Base-by-base conservation (phyloP, 2,113 vertebrate genomes). In the Phodopus roborovskii region DNA sequence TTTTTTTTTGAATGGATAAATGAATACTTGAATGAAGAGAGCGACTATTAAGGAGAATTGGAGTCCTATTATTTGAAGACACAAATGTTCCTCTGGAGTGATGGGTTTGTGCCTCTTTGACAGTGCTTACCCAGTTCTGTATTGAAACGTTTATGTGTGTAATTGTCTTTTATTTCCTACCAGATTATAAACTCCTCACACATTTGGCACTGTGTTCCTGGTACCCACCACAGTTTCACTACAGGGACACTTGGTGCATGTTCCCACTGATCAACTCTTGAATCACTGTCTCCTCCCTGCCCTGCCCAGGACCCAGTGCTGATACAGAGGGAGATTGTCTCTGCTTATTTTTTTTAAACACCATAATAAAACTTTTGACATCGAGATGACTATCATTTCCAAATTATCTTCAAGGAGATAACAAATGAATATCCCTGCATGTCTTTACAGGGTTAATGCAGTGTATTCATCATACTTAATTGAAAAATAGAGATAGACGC, bases 21-120 rank as follows among this genome's bases (percentile, higher is more conserved):
- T 95, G 85, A 97, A 96, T 96, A 53, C 79, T 95, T 96, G 93
- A 93, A 66, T 82, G 79, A 96, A 50, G 87, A 95, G 33, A 86
- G 62, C 24, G 42, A 70, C 88, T 86, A 50, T 81, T 94, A 83
- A 79, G 42, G 60, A 97, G 75, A 90, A 94, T 58, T 94, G 90
- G 86, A 94, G 53, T 88, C 53, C 45, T 90, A 20, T 66, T 83
- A 58, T 92, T 93, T 87, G 28, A 92, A 94, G 70, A 91, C 92
- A 95, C 62, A 73, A 95, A 94, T 93, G 73, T 39, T 93, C 60
- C 50, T 93, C 84, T 92, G 64, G 33, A 92, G 39, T 86, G 92
- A 83, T 90, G 84, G 71, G n/a, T 82, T 93, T 81, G 64, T 93
- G 56, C 28, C 68, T 94, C 45, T 91, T 74, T 94, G 83, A 82